Percentiles rank a stretch among this genome's conserved stretches.
These are phyloP conservation scores for Macropus fuliginosus DNA, from an alignment of 2,797 vertebrate genomes.

Conservation along the genomic window DNA sequence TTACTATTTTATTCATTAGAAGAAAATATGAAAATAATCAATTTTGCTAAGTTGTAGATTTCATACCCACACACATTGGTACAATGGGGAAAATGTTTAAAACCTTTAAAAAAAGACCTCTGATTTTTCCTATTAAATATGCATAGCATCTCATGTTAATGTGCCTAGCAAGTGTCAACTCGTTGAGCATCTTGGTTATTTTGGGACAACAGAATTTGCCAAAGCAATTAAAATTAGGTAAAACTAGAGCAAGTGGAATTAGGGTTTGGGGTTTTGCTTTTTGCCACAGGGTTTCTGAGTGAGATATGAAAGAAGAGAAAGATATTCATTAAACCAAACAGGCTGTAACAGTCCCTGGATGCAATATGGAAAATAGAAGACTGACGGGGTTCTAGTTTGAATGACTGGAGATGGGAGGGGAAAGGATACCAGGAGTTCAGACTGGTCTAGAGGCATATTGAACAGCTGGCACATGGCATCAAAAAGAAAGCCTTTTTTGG, in stretches of 20 bases:
- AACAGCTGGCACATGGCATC: neutral
- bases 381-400: neutral
- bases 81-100: neutral
- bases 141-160: neutral
- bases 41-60: neutral
- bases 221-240: slow-evolving; percentile 9
- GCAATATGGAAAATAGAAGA: neutral
- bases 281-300: neutral
- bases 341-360: neutral
- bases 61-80: neutral
- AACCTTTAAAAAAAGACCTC: neutral
- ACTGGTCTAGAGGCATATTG: neutral
- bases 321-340: neutral
- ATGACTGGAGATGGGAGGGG: neutral
- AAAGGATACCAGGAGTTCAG: neutral
- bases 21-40: neutral
- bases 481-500: neutral
- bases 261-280: neutral
- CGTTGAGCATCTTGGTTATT: slow-evolving; percentile 18
- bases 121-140: neutral
- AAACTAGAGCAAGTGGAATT: neutral
- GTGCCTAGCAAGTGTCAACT: neutral
- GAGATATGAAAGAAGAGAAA: slow-evolving; percentile 29
- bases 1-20: neutral
- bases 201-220: slow-evolving; percentile 22